Evolutionary conservation across 2,797 vertebrate species (phyloP).

Genomic region (Megaceryle alcyon): DNA sequence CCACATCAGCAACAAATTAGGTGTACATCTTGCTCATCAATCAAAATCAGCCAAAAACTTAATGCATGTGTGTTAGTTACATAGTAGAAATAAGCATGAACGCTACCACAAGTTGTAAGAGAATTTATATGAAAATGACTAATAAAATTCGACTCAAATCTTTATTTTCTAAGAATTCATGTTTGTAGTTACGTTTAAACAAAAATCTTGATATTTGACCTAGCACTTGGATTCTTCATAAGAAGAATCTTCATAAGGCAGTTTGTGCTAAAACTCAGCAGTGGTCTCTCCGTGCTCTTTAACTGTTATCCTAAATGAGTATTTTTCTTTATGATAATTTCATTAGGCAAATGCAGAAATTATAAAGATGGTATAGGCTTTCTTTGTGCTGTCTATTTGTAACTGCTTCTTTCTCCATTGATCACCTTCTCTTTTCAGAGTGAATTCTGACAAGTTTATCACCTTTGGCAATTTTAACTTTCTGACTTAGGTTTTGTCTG

Average conservation of each 20-base stretch:
- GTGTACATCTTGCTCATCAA: not conserved
- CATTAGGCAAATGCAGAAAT: not conserved
- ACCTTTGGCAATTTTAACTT: not conserved
- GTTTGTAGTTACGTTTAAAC: not conserved
- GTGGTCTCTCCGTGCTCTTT: not conserved
- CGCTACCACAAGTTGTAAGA: not conserved
- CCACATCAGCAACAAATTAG: not conserved
- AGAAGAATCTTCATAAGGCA: no score
- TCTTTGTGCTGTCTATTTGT: not conserved
- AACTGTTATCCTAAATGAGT: not conserved
- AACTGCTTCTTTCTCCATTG: not conserved
- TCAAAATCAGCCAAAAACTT: not conserved
- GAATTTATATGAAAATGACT: not conserved
- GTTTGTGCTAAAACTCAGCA: not conserved
- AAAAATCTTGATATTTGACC: not conserved
- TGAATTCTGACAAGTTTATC: not conserved
- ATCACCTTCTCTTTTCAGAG: not conserved
- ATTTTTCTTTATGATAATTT: not conserved
- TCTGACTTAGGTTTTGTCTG: not conserved
- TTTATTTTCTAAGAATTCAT: not conserved
- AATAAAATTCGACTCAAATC: not conserved
- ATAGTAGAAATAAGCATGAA: not conserved
- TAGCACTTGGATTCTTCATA: not conserved
- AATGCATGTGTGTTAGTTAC: not conserved
- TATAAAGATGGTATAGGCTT: not conserved